phyloP scores from a whole-genome alignment of 2,797 vertebrate species.

The Danionella dracula region DNA sequence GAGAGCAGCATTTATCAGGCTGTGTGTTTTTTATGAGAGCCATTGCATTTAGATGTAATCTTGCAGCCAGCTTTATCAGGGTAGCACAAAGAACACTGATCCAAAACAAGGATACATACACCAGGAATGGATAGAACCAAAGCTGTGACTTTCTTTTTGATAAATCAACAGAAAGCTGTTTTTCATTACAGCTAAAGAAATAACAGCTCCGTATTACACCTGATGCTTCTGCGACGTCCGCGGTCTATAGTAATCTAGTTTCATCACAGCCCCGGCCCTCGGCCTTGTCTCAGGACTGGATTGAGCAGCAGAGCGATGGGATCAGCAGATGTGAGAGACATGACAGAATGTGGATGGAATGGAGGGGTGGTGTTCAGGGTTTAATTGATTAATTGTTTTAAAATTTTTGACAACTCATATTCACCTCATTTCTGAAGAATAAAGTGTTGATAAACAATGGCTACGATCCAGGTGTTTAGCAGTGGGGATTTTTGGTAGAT shows the following conservation, averaged over 20 bases:
- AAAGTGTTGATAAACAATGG: too few relatives aligned
- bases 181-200: constrained; percentile 22
- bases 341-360: not conserved
- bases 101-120: constrained; percentile 4
- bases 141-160: not conserved
- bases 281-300: not conserved
- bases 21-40: not conserved
- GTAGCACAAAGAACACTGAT: constrained; percentile 1
- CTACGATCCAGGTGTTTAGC: too few relatives aligned
- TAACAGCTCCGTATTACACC: constrained; percentile 9
- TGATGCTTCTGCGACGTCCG: constrained; percentile 3
- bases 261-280: not conserved
- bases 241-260: constrained; percentile 7
- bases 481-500: too few relatives aligned
- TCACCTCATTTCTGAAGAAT: too few relatives aligned
- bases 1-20: not conserved
- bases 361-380: not conserved
- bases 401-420: too few relatives aligned
- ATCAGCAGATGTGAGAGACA: not conserved
- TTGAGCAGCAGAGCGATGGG: not conserved
- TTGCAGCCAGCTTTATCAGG: not conserved
- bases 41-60: constrained; percentile 5
- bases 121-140: constrained; percentile 6
- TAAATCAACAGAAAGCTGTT: constrained; percentile 20
- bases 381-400: not conserved